These are phyloP conservation scores for Brachyptera putata DNA, from an alignment of 2,888 invertebrate genomes.

Conservation along the genomic window DNA sequence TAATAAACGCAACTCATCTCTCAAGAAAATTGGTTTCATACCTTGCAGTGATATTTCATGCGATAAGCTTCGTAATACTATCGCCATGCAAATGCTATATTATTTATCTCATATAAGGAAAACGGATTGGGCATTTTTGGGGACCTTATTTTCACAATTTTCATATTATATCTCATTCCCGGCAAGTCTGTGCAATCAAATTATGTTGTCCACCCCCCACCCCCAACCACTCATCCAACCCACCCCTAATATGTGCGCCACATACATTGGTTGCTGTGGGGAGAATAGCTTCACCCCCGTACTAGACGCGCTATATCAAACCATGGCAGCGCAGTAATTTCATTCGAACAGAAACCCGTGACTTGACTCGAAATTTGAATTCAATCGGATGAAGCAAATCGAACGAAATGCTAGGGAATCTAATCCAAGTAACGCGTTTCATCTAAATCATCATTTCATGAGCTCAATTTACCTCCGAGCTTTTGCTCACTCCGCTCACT, in stretches of 20 bases:
- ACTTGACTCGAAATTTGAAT: conserved; percentile 18
- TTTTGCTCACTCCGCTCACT: too few species aligned
- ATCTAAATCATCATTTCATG: conserved; percentile 18
- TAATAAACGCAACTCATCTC: too few species aligned
- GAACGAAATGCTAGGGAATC: conserved; percentile 18
- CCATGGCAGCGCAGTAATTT: conserved; percentile 15
- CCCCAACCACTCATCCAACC: too few species aligned
- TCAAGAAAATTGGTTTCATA: too few species aligned
- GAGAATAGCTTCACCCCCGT: neutral
- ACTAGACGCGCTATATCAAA: neutral
- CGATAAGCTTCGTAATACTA: too few species aligned
- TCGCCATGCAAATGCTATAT: too few species aligned
- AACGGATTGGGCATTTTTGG: too few species aligned
- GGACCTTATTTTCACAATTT: neutral
- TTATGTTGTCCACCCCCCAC: conserved; percentile 10
- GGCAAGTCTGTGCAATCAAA: conserved; percentile 7
- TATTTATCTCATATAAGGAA: too few species aligned
- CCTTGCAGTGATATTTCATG: too few species aligned
- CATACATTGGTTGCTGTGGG: neutral
- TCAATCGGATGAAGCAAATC: conserved; percentile 20
- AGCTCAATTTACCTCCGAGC: conserved; percentile 15
- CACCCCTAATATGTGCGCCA: neutral
- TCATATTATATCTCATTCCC: conserved; percentile 9
- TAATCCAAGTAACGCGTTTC: conserved; percentile 16
- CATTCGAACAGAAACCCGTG: conserved; percentile 17